These are phyloP conservation scores for Pygmarrhopalites habei DNA, from an alignment of 1,140 invertebrate genomes.

Conservation along the genomic window DNA sequence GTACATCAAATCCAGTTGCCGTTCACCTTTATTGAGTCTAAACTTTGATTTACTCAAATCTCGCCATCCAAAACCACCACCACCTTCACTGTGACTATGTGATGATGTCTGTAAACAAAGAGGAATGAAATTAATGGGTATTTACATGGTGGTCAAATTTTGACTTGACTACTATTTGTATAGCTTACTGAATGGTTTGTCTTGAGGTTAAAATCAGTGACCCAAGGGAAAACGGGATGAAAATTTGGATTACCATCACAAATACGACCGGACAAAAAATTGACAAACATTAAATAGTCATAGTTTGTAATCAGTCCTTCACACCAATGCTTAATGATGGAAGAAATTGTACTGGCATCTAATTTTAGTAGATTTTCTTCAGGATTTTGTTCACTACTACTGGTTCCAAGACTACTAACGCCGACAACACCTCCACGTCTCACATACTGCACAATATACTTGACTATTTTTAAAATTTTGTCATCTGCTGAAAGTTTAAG, in stretches of 20 bases:
- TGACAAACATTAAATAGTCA: slow-evolving; percentile 84
- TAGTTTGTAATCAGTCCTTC: slow-evolving; percentile 77
- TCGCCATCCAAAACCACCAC: slow-evolving; percentile 61
- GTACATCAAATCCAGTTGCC: slow-evolving; percentile 88
- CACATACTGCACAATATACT: slow-evolving; percentile 13
- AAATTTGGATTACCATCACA: slow-evolving; percentile 75
- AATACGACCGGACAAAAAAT: slow-evolving; percentile 66
- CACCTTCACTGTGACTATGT: neutral
- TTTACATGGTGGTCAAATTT: too few relatives aligned
- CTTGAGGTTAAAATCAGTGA: slow-evolving; percentile 83
- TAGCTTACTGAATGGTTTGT: slow-evolving; percentile 47
- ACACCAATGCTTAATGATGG: slow-evolving; percentile 36
- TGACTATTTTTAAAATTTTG: slow-evolving; percentile 18
- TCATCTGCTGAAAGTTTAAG: slow-evolving; percentile 9
- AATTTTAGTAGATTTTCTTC: slow-evolving; percentile 17
- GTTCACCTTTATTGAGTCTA: slow-evolving; percentile 90
- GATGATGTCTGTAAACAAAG: too few relatives aligned
- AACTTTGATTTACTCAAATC: slow-evolving; percentile 93
- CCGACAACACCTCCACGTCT: slow-evolving; percentile 7
- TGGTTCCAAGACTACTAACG: too few relatives aligned
- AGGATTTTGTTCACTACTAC: too few relatives aligned
- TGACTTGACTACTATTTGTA: too few relatives aligned
- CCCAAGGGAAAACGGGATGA: slow-evolving; percentile 95
- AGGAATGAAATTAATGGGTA: too few relatives aligned
- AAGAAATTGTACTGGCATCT: slow-evolving; percentile 24